Base-by-base conservation (phyloP, 2,888 invertebrate species). In the Drosophila rubida region DNA sequence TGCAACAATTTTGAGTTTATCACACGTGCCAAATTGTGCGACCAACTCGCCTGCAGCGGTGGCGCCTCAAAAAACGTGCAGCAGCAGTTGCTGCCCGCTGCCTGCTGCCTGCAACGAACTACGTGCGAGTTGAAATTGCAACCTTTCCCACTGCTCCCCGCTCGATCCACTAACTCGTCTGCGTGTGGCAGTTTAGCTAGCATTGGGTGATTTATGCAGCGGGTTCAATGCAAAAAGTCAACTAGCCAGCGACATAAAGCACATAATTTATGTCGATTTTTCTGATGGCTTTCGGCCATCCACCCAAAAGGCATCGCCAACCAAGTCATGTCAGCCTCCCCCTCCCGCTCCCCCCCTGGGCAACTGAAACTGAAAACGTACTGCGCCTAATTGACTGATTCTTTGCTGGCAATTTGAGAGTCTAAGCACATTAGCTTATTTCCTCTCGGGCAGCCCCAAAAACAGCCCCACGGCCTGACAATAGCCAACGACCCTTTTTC, bases 191-290 rank as follows among this genome's bases (percentile, higher is more conserved):
- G 32, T 58, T 65, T 42, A 46, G 62, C 55, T 45, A 42, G 14
- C 62, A 66, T 69, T 74, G 75, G 75, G 69, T 83, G 87, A 88
- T 88, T 86, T 86, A 84, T 84, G 78, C 74, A 51, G 68, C 70
- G 67, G 61, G 80, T 76, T 88, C 83, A 86, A 86, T 88, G 88
- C 78, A 84, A 86, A 83, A 88, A 88, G 86, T 83, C 87, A 86
- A 76, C 73, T 64, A 32, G 61, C 55, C 62, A 45, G 3, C 68
- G 70, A 63, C 87, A 83, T 74, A 74, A 79, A 79, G 69, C 74
- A 69, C 79, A 84, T 85, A 85, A 83, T 87, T 87, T 87, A 83
- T 87, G 82, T 68, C 62, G 46, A 72, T 46, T 72, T 73, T 51
- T 51, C 54, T 67, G 63, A 69, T 69, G 71, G 51, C 51, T 60